phyloP scores from a whole-genome alignment of 1,140 invertebrate genomes.

The Mercenaria mercenaria region DNA sequence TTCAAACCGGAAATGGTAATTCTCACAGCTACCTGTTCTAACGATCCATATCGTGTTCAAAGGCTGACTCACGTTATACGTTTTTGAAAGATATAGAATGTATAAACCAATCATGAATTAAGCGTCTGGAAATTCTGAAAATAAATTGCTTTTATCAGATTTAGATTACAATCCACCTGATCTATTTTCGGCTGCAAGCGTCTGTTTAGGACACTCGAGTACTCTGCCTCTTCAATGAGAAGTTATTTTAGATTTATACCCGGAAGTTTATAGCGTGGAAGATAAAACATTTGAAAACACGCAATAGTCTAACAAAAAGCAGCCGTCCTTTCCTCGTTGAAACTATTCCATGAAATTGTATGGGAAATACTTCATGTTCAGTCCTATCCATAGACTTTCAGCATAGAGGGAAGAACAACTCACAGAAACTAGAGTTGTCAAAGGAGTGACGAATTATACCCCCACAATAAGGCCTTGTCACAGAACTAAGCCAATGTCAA shows the following conservation, averaged over 20 bases:
- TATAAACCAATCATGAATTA: not conserved
- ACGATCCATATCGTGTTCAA: not conserved
- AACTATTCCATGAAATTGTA: too few species aligned
- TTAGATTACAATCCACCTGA: conserved; percentile 12
- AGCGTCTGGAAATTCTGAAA: conserved; percentile 9
- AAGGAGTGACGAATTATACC: too few species aligned
- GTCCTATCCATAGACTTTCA: too few species aligned
- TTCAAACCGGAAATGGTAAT: conserved; percentile 1
- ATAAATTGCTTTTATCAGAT: not conserved
- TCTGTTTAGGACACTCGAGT: not conserved
- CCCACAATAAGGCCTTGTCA: too few species aligned
- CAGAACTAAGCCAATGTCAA: too few species aligned
- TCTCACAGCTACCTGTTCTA: not conserved
- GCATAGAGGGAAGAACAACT: too few species aligned
- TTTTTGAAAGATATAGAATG: not conserved
- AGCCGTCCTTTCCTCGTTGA: too few species aligned
- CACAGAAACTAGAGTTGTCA: too few species aligned
- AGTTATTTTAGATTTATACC: not conserved
- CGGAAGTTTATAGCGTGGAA: too few species aligned
- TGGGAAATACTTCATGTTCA: too few species aligned
- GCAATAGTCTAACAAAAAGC: too few species aligned
- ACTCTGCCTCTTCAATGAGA: not conserved
- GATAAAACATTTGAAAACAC: too few species aligned
- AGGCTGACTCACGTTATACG: not conserved
- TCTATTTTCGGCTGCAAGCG: not conserved